Base-by-base conservation (phyloP, 2,113 vertebrate genomes). In the Pseudonaja textilis region DNA sequence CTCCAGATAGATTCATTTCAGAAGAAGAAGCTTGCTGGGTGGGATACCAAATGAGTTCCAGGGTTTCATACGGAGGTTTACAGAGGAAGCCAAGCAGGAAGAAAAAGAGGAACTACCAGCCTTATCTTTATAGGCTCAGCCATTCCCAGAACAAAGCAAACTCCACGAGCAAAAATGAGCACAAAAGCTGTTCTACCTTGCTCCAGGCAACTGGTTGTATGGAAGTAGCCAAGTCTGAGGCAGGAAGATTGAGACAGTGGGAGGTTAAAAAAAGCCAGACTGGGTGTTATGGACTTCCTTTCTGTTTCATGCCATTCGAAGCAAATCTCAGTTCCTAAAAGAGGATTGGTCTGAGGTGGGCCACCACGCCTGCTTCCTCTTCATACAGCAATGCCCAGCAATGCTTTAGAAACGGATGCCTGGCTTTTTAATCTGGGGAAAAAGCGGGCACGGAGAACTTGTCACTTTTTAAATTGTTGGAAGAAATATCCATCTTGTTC, bases 1-100 rank as follows among this genome's bases (percentile, higher is more conserved):
- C 91, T 39, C 55, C 12, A 61, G 12, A 47, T 2, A 52, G 26
- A 20, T 50, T 42, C 4, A n/a, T 42, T 87, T 59, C 16, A 57
- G 94, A 96, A 96, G 61, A 90, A 93, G 90, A 90, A 96, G 94
- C 1, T 25, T 88, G 25, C 69, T 57, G 87, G 91, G 93, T 91
- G 93, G 92, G 95, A 91, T 94, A 93, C 16, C 61, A 86, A 26
- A 14, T 3, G 18, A 22, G 11, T 59, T 52, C n/a, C 1, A 93
- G 90, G 1, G 29, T 89, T 42, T 92, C 87, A 14, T 42, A 20
- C 29, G 26, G 74, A 4, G 91, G 59, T 89, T 93, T 91, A 94
- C 47, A 93, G 25, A 94, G 94, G 18, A 0, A 88, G 92, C 94
- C 69, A 95, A 92, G 95, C 97, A 95, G 96, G 96, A 96, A 96